phyloP scores from a whole-genome alignment of 2,113 vertebrate species.

The Carassius carassius region DNA sequence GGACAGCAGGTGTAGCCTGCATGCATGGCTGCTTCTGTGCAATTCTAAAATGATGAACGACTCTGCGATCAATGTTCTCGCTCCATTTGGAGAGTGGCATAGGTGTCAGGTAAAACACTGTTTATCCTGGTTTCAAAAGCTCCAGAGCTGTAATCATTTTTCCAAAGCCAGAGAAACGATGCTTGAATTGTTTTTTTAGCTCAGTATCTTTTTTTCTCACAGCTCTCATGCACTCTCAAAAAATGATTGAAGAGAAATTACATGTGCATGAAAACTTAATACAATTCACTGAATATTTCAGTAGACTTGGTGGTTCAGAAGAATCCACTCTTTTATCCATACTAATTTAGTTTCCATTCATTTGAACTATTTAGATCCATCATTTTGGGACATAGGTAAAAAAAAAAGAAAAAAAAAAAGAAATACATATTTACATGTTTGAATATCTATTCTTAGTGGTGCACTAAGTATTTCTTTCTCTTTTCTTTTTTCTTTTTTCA shows the following conservation, averaged over 20 bases:
- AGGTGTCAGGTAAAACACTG: conserved; percentile 39
- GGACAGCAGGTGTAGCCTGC: conserved; percentile 24
- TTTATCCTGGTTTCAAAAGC: conserved; percentile 1
- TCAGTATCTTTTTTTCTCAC: conserved; percentile 1
- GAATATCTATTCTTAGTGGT: background rate
- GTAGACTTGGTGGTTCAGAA: conserved; percentile 5
- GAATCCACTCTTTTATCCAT: conserved; percentile 35
- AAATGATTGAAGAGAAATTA: background rate
- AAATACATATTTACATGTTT: background rate
- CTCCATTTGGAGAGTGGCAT: conserved; percentile 22
- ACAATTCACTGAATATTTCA: conserved; percentile 53
- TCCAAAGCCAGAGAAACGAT: background rate
- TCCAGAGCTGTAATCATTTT: conserved; percentile 31
- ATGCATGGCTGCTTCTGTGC: conserved; percentile 17
- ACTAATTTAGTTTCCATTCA: conserved; percentile 19
- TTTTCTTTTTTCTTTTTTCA: background rate
- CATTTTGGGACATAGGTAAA: background rate
- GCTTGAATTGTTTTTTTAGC: background rate
- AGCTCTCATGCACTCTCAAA: background rate
- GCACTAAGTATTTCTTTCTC: background rate
- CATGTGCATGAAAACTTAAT: conserved; percentile 43
- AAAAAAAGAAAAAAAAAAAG: too few species aligned
- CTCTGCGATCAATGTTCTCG: background rate
- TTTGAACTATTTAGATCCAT: background rate
- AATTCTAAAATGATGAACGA: conserved; percentile 47